Base-by-base conservation (phyloP, 2,797 vertebrate species). In the Eupleurogrammus muticus region DNA sequence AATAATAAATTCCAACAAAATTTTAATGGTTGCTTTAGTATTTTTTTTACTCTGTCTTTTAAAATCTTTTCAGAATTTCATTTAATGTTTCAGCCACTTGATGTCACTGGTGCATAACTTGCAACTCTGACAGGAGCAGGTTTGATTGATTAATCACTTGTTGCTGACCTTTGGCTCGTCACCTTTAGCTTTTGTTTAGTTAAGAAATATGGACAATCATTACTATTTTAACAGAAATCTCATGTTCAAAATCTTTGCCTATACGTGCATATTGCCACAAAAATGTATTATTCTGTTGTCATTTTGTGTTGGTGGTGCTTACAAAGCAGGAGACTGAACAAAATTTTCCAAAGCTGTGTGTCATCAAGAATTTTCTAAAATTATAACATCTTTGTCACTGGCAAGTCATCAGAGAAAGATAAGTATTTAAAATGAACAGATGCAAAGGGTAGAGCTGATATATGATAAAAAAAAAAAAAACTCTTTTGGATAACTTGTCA, bases 21-120 rank as follows among this genome's bases (percentile, higher is more conserved):
- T 93, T 92, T 93, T 93, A 1, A 89, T 90, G 88, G 86, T 83
- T 87, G 91, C 86, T 87, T 85, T 87, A 87, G 51, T 70, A 66
- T 88, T 83, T 92, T 74, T 92, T 92, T 92, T 94, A 36, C 3
- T 3, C 35, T 36, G 35, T 36, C 35, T 10, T 6, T 36, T 36
- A 10, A 40, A 40, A 40, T 40, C 13, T 13, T 13, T 40, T 13
- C 10, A 19, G 19, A 19, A 0, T 24, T 58, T 68, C 68, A 66
- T 23, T 77, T 77, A 36, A 36, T 10, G 61, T 72, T 20, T 17
- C 19, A 64, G 54, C 72, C 87, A 87, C 80, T 73, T 58, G 87
- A 75, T 80, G 83, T 79, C 87, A 76, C 50, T 71, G 59, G 38
- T 55, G 60, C 52, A n/a, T n/a, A 36, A 24, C 40, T 51, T 64